Base-by-base conservation (phyloP, 2,113 vertebrate species). In the Leptobrachium ailaonicum region DNA sequence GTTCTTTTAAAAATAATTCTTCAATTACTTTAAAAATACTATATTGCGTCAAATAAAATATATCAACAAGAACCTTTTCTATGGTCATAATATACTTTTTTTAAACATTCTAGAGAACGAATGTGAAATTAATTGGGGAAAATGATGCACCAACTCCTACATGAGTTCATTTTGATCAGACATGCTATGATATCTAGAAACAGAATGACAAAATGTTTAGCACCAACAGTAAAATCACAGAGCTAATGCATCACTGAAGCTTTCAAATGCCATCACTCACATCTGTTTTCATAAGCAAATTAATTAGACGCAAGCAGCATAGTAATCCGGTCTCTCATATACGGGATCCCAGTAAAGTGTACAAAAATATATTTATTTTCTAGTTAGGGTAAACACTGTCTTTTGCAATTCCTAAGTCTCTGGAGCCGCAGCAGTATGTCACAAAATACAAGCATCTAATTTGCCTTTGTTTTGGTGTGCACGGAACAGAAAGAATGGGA, bases 281-380 rank as follows among this genome's bases (percentile, higher is more conserved):
- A 68, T 58, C 71, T 68, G 64, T 14, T 40, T 47, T 74, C 47
- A 53, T 68, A 60, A 62, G 32, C 53, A 74, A 80, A 74, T 60
- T 75, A 74, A 74, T 80, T 75, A 80, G 66, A 80, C 41, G 72
- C 79, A 69, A 54, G 66, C 67, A 69, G 53, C 50, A 54, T 41
- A 67, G 53, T 69, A 77, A 77, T 69, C 47, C 66, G 41, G 14
- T 58, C 20, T 40, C 2, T 64, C 4, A 50, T 50, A 50, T 5
- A 50, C 47, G 47, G 4, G 47, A 5, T 50, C 8, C 47, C 47
- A 50, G 47, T 5, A 5, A 5, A 4, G 8, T 50, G 47, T 50
- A 50, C 4, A 50, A 50, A 50, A 50, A 50, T 50, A 4, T 8
- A 50, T 50, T 50, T 50, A 50, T 8, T 50, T 50, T 8, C 8